Evolutionary conservation across 2,113 vertebrate genomes (phyloP), one percentile per base, ranked within the genome.

Genomic region (Acrocephalus kingi): DNA sequence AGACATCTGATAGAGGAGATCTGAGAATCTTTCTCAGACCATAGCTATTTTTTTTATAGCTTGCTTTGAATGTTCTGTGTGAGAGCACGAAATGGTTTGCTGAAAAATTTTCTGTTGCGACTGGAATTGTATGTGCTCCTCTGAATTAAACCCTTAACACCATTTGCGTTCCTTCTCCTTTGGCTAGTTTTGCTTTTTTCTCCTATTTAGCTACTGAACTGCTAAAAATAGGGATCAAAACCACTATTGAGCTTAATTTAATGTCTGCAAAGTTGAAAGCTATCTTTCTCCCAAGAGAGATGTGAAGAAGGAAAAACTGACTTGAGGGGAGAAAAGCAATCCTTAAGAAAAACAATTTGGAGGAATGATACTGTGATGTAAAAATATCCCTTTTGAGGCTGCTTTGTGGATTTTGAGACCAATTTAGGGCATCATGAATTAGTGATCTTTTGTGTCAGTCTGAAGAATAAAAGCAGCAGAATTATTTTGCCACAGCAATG

Each of bases 1-100:
- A 88, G 48, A 68, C 62, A 58, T 88, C 81, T 97, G 97, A 97
- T 97, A 95, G 90, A 91, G 83, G 45, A 97, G 93, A 90, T 95
- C 58, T 95, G 86, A 90, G 91, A 88, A 78, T 95, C 87, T 69
- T 85, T 87, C 46, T 95, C 35, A 71, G 48, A 91, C 63, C 14
- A 28, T 62, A 73, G 81, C n/a, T 84, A 6, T 59, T 78, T 77
- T 85, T 93, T 93, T 80, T 55, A 31, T 87, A 75, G 35, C 68
- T 87, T 88, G 30, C 56, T 58, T 80, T 83, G 35, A 83, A 52
- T 82, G 41, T 43, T 73, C 51, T 20, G 11, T 89, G n/a, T 20
- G 16, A 87, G 5, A 83, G 23, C 61, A 55, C 0, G 0, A 91
- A 82, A 74, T 37, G 66, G 19, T 46, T 87, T 62, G 58, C 59